Evolutionary conservation across 2,888 invertebrate genomes (phyloP), one percentile per base, ranked within the genome.

Genomic region (Frankliniella fusca): DNA sequence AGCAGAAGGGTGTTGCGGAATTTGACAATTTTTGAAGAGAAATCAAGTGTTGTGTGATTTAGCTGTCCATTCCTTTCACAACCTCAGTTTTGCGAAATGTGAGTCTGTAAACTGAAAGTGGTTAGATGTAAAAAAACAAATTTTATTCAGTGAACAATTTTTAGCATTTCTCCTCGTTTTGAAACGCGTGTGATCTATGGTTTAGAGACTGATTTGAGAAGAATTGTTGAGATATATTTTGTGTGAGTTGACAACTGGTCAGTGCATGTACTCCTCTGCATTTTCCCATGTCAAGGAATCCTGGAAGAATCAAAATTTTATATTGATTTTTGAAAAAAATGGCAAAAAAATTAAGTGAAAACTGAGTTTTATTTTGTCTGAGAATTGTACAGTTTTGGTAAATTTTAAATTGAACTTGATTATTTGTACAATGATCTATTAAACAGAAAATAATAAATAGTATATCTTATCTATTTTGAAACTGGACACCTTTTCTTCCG

Each of bases 1-100:
- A 76, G 70, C 70, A 80, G 82, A 38, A 82, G 84, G 83, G 81
- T 83, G 84, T 83, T 81, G 50, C n/a, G 50, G 50, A 81, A 80
- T 80, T 48, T 49, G 48, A 80, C 27, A 49, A 80, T 80, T n/a
- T 80, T 49, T n/a, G 20, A n/a, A 11, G 48, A 11, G 50, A 80
- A 80, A 80, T 28, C 50, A 9, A 27, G 12, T 15, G n/a, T 20
- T 49, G 10, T 38, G 9, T 48, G n/a, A 27, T 76, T 27, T 27
- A 27, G 12, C 27, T 76, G 27, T 76, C 27, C 27, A 76, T 76
- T 76, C 70, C 70, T 76, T 27, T 27, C 70, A 27, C 27, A 23
- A 12, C 23, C 27, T n/a, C 27, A 27, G 12, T 27, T 80, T n/a
- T 80, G n/a, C n/a, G 5, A 80, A 80, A 48, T 38, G 80, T 80